A percentile compares a stretch with the other conserved stretches of the same genome.
These are phyloP conservation scores for Pyrrhia umbra DNA, from an alignment of 2,888 invertebrate genomes.

Conservation along the genomic window DNA sequence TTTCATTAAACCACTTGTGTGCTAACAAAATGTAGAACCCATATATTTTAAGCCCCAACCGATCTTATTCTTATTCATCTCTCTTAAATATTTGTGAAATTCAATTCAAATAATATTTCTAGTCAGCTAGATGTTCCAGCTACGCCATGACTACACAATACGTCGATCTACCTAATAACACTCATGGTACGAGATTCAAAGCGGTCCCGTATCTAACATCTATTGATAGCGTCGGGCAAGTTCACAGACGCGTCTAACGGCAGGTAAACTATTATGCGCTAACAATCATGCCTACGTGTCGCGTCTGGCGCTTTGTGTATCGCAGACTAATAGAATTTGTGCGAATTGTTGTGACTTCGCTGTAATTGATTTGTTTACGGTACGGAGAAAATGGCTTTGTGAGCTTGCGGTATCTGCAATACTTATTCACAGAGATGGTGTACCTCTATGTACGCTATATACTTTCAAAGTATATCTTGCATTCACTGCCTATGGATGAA, in stretches of 20 bases:
- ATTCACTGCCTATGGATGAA: not conserved
- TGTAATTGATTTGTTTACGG: conserved; percentile 53
- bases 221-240: conserved; percentile 60
- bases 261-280: conserved; percentile 59
- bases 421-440: not conserved
- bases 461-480: not conserved
- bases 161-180: conserved; percentile 23
- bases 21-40: no score
- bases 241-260: conserved; percentile 62
- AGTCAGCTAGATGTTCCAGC: conserved; percentile 3
- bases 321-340: conserved; percentile 57
- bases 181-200: conserved; percentile 27
- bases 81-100: not conserved
- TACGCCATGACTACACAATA: conserved; percentile 20
- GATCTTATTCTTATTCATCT: not conserved
- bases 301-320: conserved; percentile 55
- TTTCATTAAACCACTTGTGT: no score
- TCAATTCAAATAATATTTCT: not conserved
- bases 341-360: conserved; percentile 45
- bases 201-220: conserved; percentile 34
- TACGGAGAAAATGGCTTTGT: conserved; percentile 1
- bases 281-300: conserved; percentile 57
- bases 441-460: not conserved
- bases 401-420: conserved; percentile 2
- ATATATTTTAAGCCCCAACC: no score